Evolutionary conservation across 2,888 invertebrate genomes (phyloP), one percentile per base, ranked within the genome.

Genomic region (Drosophila picticornis): DNA sequence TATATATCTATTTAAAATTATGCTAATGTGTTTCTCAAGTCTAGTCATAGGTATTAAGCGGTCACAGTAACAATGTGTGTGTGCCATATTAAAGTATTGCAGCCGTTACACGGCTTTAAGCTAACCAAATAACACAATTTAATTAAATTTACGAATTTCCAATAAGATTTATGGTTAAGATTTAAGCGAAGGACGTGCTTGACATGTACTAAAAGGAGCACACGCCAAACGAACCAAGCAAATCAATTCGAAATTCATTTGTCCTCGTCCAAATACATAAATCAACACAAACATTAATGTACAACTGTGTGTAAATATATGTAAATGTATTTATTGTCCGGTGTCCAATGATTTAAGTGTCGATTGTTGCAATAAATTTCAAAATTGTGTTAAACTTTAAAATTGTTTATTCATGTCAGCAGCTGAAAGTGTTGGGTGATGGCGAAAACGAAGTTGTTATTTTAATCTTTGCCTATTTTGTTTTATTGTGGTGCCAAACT

Each of bases 71-170:
- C 59, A 57, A 50, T 76, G 80, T 83, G 73, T 83, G 73, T 70
- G 80, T 83, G 69, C 40, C 72, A 71, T 72, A 70, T 69, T 67
- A 69, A 84, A 76, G 76, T 80, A 73, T 84, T 81, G 75, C 88
- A 81, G 83, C 82, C 84, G 84, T 72, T 61, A 32, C 74, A 65
- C 84, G 87, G 84, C 89, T 84, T 72, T 81, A 84, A 81, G 84
- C 84, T 79, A 75, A 81, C 68, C n/a, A 19, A 38, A 38, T 13
- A n/a, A 38, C 38, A 63, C 57, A 65, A 65, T 80, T 68, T 16
- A 53, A 68, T 63, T 56, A 46, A 72, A 72, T 29, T 52, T 50
- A 50, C 19, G 29, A 6, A 36, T 55, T 56, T 64, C 36, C 31
- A 50, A 62, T 75, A 72, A 72, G 64, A 67, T 62, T 63, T 71